phyloP scores from a whole-genome alignment of 2,797 vertebrate species.

The Selene dorsalis region DNA sequence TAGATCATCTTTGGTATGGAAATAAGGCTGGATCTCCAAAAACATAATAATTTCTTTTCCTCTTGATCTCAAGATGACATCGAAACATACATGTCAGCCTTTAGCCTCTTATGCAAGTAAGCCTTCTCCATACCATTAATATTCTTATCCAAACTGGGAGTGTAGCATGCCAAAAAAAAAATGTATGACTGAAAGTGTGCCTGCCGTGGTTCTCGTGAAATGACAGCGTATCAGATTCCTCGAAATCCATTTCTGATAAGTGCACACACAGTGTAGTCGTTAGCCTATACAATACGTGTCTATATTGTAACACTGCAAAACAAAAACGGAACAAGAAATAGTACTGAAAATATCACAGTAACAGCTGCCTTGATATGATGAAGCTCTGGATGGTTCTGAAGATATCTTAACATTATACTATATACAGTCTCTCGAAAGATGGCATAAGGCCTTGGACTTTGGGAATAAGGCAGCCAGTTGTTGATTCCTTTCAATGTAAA shows the following conservation, averaged over 20 bases:
- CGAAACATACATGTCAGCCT: conserved; percentile 61
- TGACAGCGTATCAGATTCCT: conserved; percentile 69
- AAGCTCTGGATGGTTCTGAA: conserved; percentile 80
- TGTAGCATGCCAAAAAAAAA: conserved; percentile 67
- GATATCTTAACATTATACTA: conserved; percentile 77
- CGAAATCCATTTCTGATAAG: conserved; percentile 67
- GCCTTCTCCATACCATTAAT: conserved; percentile 81
- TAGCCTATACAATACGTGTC: conserved; percentile 74
- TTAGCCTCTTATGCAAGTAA: conserved; percentile 57
- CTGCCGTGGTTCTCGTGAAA: conserved; percentile 69
- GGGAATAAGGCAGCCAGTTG: conserved; percentile 86
- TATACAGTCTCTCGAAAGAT: conserved; percentile 82
- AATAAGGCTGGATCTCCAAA: conserved; percentile 80
- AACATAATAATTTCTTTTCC: conserved; percentile 63
- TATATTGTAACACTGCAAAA: conserved; percentile 74
- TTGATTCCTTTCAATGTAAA: conserved; percentile 77
- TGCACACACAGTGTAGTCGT: conserved; percentile 73
- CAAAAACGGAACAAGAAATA: conserved; percentile 73
- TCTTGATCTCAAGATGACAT: conserved; percentile 76
- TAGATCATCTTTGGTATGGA: conserved; percentile 86
- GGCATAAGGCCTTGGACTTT: conserved; percentile 84
- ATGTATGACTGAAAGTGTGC: conserved; percentile 68
- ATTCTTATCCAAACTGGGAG: conserved; percentile 65
- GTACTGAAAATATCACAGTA: conserved; percentile 78
- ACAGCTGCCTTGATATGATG: conserved; percentile 84